Evolutionary conservation across 2,113 vertebrate genomes (phyloP).

Genomic region (Pachyramphus minor): DNA sequence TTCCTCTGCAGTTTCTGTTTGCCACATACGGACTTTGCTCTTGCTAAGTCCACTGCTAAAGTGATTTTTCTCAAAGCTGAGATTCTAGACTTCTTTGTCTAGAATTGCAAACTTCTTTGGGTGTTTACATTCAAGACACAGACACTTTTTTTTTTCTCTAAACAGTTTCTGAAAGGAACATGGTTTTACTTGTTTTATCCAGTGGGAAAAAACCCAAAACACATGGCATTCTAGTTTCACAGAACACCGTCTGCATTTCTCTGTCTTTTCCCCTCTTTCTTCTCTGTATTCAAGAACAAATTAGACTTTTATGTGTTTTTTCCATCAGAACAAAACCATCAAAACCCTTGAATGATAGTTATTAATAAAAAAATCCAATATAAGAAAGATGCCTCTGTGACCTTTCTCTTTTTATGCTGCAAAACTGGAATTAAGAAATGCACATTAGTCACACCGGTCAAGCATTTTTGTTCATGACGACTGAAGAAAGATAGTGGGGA

Average conservation of each 20-base stretch:
- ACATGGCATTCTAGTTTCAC: neutral
- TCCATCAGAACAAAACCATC: neutral
- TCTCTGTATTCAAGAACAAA: neutral
- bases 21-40: neutral
- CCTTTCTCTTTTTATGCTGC: neutral
- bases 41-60: neutral
- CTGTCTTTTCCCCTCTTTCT: neutral
- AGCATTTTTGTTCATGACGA: neutral
- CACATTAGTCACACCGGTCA: neutral
- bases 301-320: neutral
- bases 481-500: neutral
- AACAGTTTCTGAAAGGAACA: neutral
- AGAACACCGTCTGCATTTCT: neutral
- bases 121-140: neutral
- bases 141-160: neutral
- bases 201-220: neutral
- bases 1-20: neutral
- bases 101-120: neutral
- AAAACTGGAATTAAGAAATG: neutral
- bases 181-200: neutral
- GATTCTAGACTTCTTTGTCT: neutral
- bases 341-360: neutral
- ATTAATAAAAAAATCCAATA: neutral
- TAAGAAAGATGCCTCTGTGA: neutral
- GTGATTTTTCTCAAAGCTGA: conserved; percentile 10